phyloP scores from a whole-genome alignment of 1,140 invertebrate genomes.

The Arctopsyche grandis region DNA sequence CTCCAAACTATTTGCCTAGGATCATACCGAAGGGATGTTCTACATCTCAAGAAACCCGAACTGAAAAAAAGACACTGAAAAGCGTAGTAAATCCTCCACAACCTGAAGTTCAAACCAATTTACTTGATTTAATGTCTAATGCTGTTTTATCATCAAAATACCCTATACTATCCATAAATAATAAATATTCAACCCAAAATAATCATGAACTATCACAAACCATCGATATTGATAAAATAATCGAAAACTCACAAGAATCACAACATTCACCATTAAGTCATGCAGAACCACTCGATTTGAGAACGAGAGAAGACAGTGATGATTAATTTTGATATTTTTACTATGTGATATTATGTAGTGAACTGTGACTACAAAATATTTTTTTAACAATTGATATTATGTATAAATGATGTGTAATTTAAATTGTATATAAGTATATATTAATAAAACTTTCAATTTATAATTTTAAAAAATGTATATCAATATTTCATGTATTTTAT shows the following conservation, averaged over 20 bases:
- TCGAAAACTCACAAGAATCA: not conserved
- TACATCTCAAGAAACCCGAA: not conserved
- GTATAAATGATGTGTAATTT: not conserved
- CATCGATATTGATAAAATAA: not conserved
- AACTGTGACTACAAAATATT: conserved; percentile 11
- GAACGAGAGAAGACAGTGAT: conserved; percentile 5
- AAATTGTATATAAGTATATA: not conserved
- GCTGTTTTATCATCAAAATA: conserved; percentile 40
- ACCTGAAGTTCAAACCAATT: conserved; percentile 17
- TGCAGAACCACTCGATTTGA: not conserved
- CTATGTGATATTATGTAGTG: conserved; percentile 5
- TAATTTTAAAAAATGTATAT: not conserved
- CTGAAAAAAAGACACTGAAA: conserved; percentile 18
- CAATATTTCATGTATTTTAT: no score
- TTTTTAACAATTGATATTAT: conserved; percentile 33
- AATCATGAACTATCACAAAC: conserved; percentile 1
- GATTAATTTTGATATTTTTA: conserved; percentile 27
- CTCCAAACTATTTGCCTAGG: not conserved
- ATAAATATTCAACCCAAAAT: conserved; percentile 14
- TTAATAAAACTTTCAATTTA: conserved; percentile 1
- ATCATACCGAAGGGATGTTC: not conserved
- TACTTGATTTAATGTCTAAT: conserved; percentile 40
- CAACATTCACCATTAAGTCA: not conserved
- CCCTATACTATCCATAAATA: conserved; percentile 41
- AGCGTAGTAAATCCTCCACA: conserved; percentile 24